Base-by-base conservation (phyloP, 2,888 invertebrate genomes). In the Philopedon plagiatum region DNA sequence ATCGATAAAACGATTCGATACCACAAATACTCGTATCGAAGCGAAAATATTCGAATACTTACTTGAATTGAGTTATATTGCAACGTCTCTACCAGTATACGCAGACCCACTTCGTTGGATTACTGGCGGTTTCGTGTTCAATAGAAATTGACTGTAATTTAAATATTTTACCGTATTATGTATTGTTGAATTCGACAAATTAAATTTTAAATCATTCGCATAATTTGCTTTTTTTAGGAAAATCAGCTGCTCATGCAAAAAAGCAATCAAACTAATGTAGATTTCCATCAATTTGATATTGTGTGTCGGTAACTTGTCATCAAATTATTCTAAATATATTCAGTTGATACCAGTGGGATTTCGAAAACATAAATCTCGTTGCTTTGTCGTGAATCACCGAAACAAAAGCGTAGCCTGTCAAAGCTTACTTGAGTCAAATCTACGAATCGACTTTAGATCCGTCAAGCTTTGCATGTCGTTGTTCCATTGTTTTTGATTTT, bases 391-490 rank as follows among this genome's bases (percentile, higher is more conserved):
- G 82, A 81, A 82, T 83, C 82, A 82, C 78, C 77, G 79, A 81
- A 82, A 83, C 83, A 83, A 84, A 83, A 81, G 82, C 79, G 78
- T 78, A 79, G 80, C 77, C 82, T 83, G 84, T 84, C 84, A 83
- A 78, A 80, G 81, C 80, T 79, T 79, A 73, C 78, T 79, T 72
- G 78, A 75, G 80, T 83, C 83, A 83, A 83, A 82, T 82, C 82
- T 80, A 69, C 79, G 79, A 80, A 83, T 83, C 83, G 83, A 83
- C 83, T 82, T 82, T 80, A 80, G 81, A 83, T 82, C 82, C 83
- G 80, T 81, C 81, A 80, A 78, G 81, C 80, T 80, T 79, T 79
- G 80, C 80, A 79, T 81, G 80, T 80, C 79, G 80, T 80, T 79
- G 81, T 80, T 79, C 83, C 82, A 83, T 83, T 83, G 83, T 83